Percentiles rank a stretch among this genome's conserved stretches.
These are phyloP conservation scores for Onychostruthus taczanowskii DNA, from an alignment of 2,113 vertebrate species.

Conservation along the genomic window DNA sequence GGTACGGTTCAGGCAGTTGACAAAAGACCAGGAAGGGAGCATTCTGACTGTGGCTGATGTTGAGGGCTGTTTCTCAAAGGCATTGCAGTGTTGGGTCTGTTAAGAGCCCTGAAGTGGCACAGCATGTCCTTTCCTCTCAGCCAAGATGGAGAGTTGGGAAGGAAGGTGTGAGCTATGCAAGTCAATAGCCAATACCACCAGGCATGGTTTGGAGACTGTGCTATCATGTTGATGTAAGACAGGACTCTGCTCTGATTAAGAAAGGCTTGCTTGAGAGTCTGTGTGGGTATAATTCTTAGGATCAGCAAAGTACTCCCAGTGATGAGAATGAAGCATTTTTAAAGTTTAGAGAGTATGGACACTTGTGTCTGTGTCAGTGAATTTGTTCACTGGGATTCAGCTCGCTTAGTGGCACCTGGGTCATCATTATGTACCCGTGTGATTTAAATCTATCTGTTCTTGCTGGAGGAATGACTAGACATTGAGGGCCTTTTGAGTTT, in stretches of 20 bases:
- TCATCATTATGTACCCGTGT: not conserved
- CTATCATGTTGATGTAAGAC: rapidly evolving
- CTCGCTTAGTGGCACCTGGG: not conserved
- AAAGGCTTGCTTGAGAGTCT: not conserved
- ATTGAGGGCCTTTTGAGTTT: not conserved
- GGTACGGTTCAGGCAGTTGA: not conserved
- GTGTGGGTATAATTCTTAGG: not conserved
- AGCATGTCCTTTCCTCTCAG: not conserved
- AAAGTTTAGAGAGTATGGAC: not conserved
- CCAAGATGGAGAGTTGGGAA: not conserved
- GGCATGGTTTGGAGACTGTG: not conserved
- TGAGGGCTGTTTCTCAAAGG: not conserved
- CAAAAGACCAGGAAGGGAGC: not conserved
- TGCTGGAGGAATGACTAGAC: not conserved
- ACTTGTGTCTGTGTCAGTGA: not conserved
- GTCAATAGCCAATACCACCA: not conserved
- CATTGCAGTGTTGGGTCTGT: not conserved
- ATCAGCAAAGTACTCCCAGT: not conserved
- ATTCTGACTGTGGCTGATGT: not conserved
- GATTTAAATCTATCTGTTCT: not conserved
- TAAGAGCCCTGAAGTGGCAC: not conserved
- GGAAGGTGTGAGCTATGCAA: not conserved
- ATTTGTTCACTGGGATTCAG: not conserved
- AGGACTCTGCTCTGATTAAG: not conserved
- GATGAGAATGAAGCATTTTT: not conserved